Base-by-base conservation (phyloP, 2,113 vertebrate genomes). In the Podocnemis expansa region DNA sequence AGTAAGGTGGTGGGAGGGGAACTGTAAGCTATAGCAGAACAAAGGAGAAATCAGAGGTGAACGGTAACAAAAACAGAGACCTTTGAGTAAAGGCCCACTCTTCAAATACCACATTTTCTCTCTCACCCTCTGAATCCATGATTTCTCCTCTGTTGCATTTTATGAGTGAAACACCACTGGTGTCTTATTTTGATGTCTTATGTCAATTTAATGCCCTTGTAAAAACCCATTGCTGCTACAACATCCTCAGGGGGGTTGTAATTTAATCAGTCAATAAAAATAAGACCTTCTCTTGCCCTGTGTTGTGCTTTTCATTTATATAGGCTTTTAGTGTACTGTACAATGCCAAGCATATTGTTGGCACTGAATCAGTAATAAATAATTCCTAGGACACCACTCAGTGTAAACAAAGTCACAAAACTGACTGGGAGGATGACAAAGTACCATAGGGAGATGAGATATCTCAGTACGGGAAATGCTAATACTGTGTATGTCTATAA, bases 361-460 rank as follows among this genome's bases (percentile, higher is more conserved):
- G 7, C 4, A 58, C 51, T 70, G 80, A 92, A 85, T 17, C 34
- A 67, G 34, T 5, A 78, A 67, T 21, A 67, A 82, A n/a, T 49
- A 51, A 56, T 11, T 27, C 5, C 12, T 78, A 7, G 4, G 76
- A 8, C 27, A 73, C 5, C 0, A 0, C 63, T 11, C 14, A 54
- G 21, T 10, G 8, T 3, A 52, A 78, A 45, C 38, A 88, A 88
- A 45, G 25, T 81, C 49, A 60, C 75, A 43, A 2, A 12, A 70
- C 21, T 70, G n/a, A 70, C n/a, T 24, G 73, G 47, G 78, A 82
- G 17, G n/a, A 54, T 82, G 84, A 86, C 63, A 38, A 38, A 38
- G 63, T 16, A 70, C 17, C 45, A 24, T 5, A 45, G 10, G 21
- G 86, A 11, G 47, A 89, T 0, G 0, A 78, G 55, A 19, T 47